Evolutionary conservation across 2,797 vertebrate species (phyloP).

Genomic region (Sylvilagus floridanus): DNA sequence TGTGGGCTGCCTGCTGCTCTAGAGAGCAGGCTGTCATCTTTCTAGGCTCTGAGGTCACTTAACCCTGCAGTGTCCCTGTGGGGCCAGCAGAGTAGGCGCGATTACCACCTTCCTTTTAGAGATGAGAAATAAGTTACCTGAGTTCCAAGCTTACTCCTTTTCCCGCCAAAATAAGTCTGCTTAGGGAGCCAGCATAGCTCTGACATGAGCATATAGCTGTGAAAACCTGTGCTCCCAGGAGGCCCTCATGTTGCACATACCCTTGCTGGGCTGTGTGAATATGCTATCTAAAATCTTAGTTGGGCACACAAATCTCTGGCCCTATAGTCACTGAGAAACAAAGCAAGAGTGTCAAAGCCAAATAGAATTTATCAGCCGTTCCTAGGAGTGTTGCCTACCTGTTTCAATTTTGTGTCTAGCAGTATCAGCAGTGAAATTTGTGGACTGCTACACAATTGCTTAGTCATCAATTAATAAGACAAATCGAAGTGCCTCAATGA

Average conservation of each 20-base stretch:
- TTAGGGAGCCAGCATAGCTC: neutral
- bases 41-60: neutral
- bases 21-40: neutral
- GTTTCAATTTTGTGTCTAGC: neutral
- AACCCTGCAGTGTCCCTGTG: neutral
- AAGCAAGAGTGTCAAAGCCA: neutral
- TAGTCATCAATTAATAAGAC: no score
- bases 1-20: neutral
- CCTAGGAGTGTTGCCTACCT: neutral
- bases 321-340: neutral
- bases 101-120: neutral
- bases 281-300: neutral
- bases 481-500: neutral
- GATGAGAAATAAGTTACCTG: neutral
- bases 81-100: neutral
- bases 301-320: neutral
- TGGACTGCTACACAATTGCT: neutral
- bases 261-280: neutral
- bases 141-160: neutral
- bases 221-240: neutral
- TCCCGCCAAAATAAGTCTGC: neutral
- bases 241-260: neutral
- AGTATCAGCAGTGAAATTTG: neutral
- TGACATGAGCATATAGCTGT: neutral
- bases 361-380: neutral